A percentile compares a stretch with the other conserved stretches of the same genome.
Evolutionary conservation across 1,140 invertebrate genomes (phyloP).

Genomic region (Magallana gigas): DNA sequence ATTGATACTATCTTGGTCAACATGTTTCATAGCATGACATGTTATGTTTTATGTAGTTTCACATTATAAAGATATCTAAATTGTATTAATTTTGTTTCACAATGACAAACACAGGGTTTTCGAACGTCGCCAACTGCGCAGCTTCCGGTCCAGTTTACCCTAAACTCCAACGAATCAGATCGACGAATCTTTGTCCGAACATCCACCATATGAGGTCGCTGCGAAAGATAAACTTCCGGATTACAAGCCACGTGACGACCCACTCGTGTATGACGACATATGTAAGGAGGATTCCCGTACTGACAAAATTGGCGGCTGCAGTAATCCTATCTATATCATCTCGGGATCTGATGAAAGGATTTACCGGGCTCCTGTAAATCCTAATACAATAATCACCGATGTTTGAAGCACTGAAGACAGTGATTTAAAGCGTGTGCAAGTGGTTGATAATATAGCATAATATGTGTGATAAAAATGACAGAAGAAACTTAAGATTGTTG

Average conservation of each 20-base stretch:
- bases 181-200: background rate
- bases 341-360: background rate
- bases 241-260: conserved; percentile 43
- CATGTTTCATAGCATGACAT: too few species aligned
- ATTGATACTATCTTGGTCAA: too few species aligned
- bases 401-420: background rate
- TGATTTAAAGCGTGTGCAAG: too few species aligned
- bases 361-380: background rate
- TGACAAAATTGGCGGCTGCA: conserved; percentile 2
- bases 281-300: background rate
- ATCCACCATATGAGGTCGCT: conserved; percentile 38
- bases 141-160: too few species aligned
- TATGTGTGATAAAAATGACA: background rate
- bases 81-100: too few species aligned
- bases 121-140: background rate
- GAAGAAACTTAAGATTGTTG: too few species aligned
- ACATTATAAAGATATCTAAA: too few species aligned
- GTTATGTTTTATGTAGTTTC: too few species aligned
- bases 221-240: conserved; percentile 47
- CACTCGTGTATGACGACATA: conserved; percentile 20
- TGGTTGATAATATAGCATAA: background rate
- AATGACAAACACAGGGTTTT: background rate
- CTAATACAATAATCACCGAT: background rate
- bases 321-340: conserved; percentile 1
- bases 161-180: background rate